Percentiles rank a stretch among this genome's conserved stretches.
These are phyloP conservation scores for Zosterops hypoxanthus DNA, from an alignment of 2,113 vertebrate species.

Conservation along the genomic window DNA sequence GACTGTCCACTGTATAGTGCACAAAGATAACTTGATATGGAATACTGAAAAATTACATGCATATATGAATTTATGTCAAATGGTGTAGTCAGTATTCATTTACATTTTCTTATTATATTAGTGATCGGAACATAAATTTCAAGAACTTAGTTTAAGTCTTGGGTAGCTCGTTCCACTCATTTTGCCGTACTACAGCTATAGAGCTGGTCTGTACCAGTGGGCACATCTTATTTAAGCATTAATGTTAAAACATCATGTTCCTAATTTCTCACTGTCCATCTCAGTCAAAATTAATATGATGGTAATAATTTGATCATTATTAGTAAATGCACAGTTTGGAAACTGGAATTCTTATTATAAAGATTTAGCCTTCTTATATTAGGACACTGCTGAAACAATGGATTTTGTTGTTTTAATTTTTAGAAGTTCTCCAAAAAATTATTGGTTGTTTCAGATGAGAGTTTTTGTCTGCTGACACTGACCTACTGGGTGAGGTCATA, in stretches of 20 bases:
- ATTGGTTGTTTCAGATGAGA: not conserved
- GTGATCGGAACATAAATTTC: not conserved
- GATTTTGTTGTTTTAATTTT: not conserved
- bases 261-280: not conserved
- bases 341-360: not conserved
- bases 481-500: not conserved
- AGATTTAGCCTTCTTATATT: not conserved
- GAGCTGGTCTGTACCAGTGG: not conserved
- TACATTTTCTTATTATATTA: not conserved
- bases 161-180: not conserved
- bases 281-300: not conserved
- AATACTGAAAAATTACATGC: not conserved
- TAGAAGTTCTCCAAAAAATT: not conserved
- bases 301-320: not conserved
- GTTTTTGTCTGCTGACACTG: not conserved
- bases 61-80: not conserved
- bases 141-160: not conserved
- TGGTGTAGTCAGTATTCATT: not conserved
- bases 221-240: not conserved
- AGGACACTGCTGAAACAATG: not conserved
- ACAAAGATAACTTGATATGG: not conserved
- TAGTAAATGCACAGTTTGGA: not conserved
- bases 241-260: not conserved
- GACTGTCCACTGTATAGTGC: not conserved
- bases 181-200: not conserved